These are phyloP conservation scores for Clytia hemisphaerica DNA, from an alignment of 30 jellyfish, hydroid and myxozoan genomes.

Conservation along the genomic window DNA sequence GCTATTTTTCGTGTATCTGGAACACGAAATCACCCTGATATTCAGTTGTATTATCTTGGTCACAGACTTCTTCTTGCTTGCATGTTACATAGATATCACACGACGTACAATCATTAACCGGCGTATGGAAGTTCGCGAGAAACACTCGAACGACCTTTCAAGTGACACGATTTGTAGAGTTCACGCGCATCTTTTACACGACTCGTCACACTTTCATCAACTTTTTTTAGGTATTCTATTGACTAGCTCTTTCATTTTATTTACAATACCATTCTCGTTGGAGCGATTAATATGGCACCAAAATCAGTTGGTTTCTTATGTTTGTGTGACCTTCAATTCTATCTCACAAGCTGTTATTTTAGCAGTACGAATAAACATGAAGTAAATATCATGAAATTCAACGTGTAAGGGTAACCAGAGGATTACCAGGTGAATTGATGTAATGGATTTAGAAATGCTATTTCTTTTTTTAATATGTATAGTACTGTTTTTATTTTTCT, in stretches of 20 bases:
- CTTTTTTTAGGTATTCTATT: not conserved
- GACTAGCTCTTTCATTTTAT: not conserved
- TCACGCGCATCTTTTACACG: not conserved
- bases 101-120: not conserved
- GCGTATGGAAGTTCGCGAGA: not conserved
- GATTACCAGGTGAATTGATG: too few relatives aligned
- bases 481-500: too few relatives aligned
- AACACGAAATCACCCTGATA: not conserved
- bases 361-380: not conserved
- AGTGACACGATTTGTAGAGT: not conserved
- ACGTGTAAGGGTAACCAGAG: too few relatives aligned
- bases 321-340: not conserved
- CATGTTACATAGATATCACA: not conserved
- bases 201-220: not conserved
- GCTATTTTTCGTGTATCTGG: not conserved
- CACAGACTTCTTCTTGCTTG: not conserved
- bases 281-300: conserved; percentile 25
- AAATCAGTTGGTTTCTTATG: conserved; percentile 4
- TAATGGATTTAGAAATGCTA: too few relatives aligned
- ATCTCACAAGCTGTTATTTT: conserved; percentile 4
- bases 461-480: too few relatives aligned
- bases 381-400: too few relatives aligned
- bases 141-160: not conserved
- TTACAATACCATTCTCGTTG: conserved; percentile 1
- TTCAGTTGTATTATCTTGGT: not conserved